Base-by-base conservation (phyloP, 2,888 invertebrate species). In the Synergus umbraculus region DNA sequence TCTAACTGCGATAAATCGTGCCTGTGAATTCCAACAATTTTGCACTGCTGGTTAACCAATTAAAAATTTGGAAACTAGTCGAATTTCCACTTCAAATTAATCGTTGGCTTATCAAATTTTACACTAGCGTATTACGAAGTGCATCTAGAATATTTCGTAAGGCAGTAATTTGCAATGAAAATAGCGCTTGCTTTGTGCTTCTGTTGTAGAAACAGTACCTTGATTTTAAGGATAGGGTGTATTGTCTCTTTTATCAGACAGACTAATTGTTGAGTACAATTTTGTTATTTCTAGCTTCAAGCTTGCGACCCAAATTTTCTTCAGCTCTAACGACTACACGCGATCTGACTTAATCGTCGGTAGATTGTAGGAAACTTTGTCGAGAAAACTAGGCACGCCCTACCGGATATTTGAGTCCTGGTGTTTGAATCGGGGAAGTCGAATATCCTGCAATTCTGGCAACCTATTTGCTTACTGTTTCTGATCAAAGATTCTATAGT, bases 381-480 rank as follows among this genome's bases (percentile, higher is more conserved):
- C 18, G 22, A 18, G 18, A 60, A 60, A 60, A 60, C n/a, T 60
- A 18, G n/a, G 22, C 60, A 22, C 60, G 10, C 22, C 60, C 10
- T 60, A 22, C n/a, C 22, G 22, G 60, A 60, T 60, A 60, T 60
- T 60, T 60, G 18, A 18, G 60, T 60, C 8, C 60, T 22, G 7
- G 60, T 22, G 60, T 60, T 18, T 22, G 18, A 60, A 60, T 60
- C 60, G 22, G 9, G 60, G 60, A 60, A 18, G 60, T 60, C 9
- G 22, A 60, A 18, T 60, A 60, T 60, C 60, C 8, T 60, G 60
- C n/a, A 60, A 60, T 60, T 18, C 60, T 60, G 60, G 18, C 60
- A 60, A 60, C 60, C 22, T 60, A 60, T 5, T 22, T 60, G 60
- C 18, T 60, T 22, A 22, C 60, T 10, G 22, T 22, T 60, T 5